Evolutionary conservation across 2,113 vertebrate genomes (phyloP), one percentile per base, ranked within the genome.

Genomic region (Vidua macroura): DNA sequence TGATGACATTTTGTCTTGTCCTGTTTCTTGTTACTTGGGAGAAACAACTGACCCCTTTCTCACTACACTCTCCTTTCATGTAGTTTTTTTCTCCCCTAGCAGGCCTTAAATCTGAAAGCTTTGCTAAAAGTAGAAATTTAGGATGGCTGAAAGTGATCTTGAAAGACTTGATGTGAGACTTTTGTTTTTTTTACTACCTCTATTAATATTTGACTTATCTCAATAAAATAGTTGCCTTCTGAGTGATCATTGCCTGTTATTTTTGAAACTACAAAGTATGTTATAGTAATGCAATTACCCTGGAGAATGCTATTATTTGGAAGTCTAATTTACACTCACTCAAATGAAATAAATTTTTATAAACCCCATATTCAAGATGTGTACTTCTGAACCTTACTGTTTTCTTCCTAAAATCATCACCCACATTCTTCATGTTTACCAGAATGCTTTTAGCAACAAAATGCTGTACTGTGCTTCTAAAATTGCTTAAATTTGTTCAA

Each of bases 1-100:
- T 39, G n/a, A 41, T 39, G 24, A 15, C 1, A 1, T 68, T 48
- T 89, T 0, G 0, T 39, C 46, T 68, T 68, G 44, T 43, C 31
- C n/a, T 48, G 1, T 25, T 52, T 82, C 39, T 68, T 60, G 30
- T 46, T 48, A 7, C 21, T 13, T 48, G 14, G 25, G 55, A 60
- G 16, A 48, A 82, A 46, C 19, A 6, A 23, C 14, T 0, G 0
- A 49, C 10, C 4, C 11, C 11, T n/a, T 48, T 53, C 24, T 62
- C 30, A 35, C 9, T 22, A 12, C 14, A 15, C 9, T 8, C 17
- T 68, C 28, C 19, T 60, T 88, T 67, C 78, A 58, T 13, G 13
- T 25, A 48, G 28, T 51, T 14, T 33, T 60, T n/a, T 19, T 53
- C 2, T 10, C 30, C 15, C 11, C 1, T 22, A 64, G 15, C 19